These are phyloP conservation scores for Rhimphoctona megacephalus DNA, from an alignment of 2,888 invertebrate species.

Conservation along the genomic window DNA sequence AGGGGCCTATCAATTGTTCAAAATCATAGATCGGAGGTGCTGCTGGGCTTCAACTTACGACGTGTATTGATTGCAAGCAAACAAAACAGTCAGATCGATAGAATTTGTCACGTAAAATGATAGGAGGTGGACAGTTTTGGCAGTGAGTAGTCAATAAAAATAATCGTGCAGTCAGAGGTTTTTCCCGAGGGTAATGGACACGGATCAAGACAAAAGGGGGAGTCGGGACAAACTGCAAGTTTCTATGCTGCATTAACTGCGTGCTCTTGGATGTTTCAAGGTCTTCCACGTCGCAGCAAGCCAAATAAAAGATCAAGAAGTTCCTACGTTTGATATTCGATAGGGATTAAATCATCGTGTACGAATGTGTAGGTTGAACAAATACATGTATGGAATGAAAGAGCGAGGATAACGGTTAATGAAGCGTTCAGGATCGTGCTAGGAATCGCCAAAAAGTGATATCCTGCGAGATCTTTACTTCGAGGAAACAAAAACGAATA, in stretches of 20 bases:
- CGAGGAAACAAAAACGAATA: conserved; percentile 18
- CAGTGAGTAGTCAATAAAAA: background rate
- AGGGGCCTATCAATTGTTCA: background rate
- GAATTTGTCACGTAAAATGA: conserved; percentile 25
- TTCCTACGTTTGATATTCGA: conserved; percentile 44
- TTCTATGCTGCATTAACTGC: background rate
- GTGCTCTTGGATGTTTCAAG: conserved; percentile 1
- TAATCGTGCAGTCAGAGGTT: background rate
- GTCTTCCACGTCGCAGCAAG: background rate
- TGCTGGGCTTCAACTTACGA: background rate
- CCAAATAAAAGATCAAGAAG: conserved; percentile 35
- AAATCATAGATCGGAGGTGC: background rate
- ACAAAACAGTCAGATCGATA: conserved; percentile 1
- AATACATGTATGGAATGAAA: background rate
- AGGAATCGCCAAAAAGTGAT: conserved; percentile 48
- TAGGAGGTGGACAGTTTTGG: background rate
- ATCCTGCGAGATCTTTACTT: conserved; percentile 32
- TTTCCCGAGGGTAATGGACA: conserved; percentile 11
- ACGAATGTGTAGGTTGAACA: background rate
- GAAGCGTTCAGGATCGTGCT: conserved; percentile 63
- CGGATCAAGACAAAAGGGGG: background rate
- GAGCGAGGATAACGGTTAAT: conserved; percentile 50
- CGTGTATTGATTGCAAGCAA: background rate
- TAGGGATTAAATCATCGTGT: conserved; percentile 50
- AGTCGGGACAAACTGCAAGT: background rate